Conservation (phyloP, 2,797 vertebrate species). For the Lepilemur septentrionalis region DNA sequence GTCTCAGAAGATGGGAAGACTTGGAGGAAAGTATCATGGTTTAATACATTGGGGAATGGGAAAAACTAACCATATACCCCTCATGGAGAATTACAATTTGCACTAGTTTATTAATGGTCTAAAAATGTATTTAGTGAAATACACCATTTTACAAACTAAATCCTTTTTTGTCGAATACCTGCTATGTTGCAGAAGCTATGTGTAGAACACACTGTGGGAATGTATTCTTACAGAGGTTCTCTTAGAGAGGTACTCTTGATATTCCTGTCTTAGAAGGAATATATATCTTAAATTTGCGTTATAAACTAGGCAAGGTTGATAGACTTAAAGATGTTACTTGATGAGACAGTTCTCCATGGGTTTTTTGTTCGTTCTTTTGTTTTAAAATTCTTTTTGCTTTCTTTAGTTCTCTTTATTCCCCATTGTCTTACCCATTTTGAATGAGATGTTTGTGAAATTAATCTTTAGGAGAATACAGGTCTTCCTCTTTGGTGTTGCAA, state of each 20-base stretch:
- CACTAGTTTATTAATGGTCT: neutral
- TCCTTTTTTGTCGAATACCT: neutral
- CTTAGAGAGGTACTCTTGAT: neutral
- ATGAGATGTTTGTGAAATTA: neutral
- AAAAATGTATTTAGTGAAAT: slow-evolving; percentile 22
- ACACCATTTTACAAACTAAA: neutral
- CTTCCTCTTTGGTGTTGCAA: neutral
- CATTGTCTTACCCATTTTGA: slow-evolving; percentile 31
- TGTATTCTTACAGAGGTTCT: neutral
- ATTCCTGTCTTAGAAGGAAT: neutral
- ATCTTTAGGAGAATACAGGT: neutral
- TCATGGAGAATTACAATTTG: neutral
- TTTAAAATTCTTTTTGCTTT: neutral
- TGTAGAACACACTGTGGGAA: neutral
- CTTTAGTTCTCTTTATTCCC: neutral
- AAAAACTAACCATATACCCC: neutral
- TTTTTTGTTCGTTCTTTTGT: neutral
- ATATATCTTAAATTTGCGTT: neutral
- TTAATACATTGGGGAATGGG: neutral
- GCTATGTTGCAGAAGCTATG: neutral
- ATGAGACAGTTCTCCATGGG: neutral
- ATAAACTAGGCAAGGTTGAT: neutral
- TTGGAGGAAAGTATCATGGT: neutral
- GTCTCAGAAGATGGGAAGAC: slow-evolving; percentile 17
- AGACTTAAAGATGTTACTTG: neutral